phyloP scores from a whole-genome alignment of 2,888 invertebrate genomes.

The Apodemia mormo region DNA sequence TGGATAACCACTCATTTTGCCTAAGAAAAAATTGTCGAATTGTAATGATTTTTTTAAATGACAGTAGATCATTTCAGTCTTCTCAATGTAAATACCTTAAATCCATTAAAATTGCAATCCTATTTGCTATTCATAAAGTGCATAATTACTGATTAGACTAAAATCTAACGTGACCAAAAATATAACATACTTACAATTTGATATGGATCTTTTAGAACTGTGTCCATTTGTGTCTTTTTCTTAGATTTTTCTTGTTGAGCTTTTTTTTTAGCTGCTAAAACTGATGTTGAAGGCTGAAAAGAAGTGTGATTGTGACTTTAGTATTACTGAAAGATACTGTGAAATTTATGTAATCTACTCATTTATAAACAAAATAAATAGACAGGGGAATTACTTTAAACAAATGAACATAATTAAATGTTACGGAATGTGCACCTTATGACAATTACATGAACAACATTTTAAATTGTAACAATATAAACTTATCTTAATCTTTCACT shows the following conservation, averaged over 20 bases:
- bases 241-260: conserved; percentile 72
- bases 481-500: conserved; percentile 4
- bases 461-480: background rate
- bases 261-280: conserved; percentile 86
- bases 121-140: too few relatives aligned
- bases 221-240: conserved; percentile 73
- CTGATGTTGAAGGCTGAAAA: conserved; percentile 74
- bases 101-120: too few relatives aligned
- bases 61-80: too few relatives aligned
- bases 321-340: conserved; percentile 13
- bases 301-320: conserved; percentile 18
- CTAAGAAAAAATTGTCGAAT: too few relatives aligned
- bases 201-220: conserved; percentile 83
- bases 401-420: background rate
- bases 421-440: background rate
- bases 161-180: conserved; percentile 10
- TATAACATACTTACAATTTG: conserved; percentile 80
- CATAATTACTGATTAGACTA: too few relatives aligned
- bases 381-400: conserved; percentile 2
- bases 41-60: too few relatives aligned
- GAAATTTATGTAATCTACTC: background rate
- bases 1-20: too few relatives aligned
- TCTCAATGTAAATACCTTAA: too few relatives aligned
- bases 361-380: background rate
- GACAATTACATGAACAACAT: background rate